phyloP scores from a whole-genome alignment of 1,140 invertebrate species.

The Caligus rogercresseyi region DNA sequence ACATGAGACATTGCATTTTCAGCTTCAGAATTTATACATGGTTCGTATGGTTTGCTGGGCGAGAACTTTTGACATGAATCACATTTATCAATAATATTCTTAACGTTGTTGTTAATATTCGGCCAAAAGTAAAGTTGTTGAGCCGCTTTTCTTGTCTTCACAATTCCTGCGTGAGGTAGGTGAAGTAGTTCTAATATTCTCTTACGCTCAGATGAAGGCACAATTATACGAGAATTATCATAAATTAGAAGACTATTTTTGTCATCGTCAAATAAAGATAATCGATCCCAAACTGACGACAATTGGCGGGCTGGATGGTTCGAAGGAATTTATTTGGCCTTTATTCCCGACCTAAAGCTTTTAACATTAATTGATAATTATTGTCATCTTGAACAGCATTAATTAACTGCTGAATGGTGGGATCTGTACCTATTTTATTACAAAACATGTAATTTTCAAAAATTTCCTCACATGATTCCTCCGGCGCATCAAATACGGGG shows the following conservation, averaged over 20 bases:
- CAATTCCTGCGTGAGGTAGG: background rate
- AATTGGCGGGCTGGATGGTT: background rate
- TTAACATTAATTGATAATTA: background rate
- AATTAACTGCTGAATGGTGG: background rate
- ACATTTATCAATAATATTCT: background rate
- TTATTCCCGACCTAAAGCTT: background rate
- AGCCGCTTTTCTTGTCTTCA: background rate
- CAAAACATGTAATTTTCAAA: background rate
- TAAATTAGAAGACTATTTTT: background rate
- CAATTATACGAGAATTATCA: background rate
- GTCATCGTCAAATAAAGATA: background rate
- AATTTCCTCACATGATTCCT: background rate
- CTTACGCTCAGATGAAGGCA: background rate
- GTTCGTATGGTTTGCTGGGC: background rate
- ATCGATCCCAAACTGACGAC: background rate
- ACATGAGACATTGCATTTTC: background rate
- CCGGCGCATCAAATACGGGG: no score
- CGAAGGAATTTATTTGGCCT: background rate
- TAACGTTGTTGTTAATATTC: background rate
- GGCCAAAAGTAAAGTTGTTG: constrained; percentile 6
- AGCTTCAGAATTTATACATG: background rate
- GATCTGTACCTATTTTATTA: background rate
- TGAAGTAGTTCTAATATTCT: background rate
- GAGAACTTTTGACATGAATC: background rate
- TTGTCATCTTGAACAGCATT: background rate